Percentiles rank a stretch among this genome's conserved stretches.
Evolutionary conservation across 1,140 invertebrate genomes (phyloP).

Genomic region (Liolophura sinensis): DNA sequence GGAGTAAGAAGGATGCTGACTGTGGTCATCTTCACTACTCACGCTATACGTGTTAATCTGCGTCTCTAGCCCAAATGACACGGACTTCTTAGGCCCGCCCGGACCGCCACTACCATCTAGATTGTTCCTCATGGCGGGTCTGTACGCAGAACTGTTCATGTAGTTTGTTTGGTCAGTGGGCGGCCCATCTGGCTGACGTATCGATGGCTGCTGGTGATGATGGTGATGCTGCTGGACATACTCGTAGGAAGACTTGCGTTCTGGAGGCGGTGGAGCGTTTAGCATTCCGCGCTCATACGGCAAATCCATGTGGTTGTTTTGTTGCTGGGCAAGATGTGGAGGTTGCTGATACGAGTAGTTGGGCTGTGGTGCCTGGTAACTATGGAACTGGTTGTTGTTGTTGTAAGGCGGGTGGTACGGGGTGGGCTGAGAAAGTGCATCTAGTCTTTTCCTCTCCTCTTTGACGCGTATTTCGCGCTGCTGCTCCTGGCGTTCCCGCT

Average conservation of each 20-base stretch:
- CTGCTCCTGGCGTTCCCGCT: conserved; percentile 34
- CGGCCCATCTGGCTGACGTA: conserved; percentile 1
- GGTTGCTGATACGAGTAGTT: background rate
- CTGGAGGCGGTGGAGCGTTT: conserved; percentile 39
- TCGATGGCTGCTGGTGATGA: background rate
- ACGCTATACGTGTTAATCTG: conserved; percentile 34
- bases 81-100: conserved; percentile 47
- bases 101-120: background rate
- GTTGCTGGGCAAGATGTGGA: conserved; percentile 4
- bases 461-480: conserved; percentile 40
- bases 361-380: background rate
- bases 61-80: conserved; percentile 51
- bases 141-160: background rate
- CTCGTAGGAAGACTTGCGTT: conserved; percentile 43
- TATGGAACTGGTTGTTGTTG: background rate
- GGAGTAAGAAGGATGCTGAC: background rate
- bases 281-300: conserved; percentile 19
- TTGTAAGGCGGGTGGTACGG: conserved; percentile 4
- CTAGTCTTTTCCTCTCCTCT: conserved; percentile 38
- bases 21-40: conserved; percentile 6
- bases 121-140: background rate
- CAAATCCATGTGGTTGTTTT: conserved; percentile 11
- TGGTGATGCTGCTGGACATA: conserved; percentile 5
- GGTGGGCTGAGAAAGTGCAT: conserved; percentile 23
- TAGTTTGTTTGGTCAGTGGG: conserved; percentile 2